phyloP scores from a whole-genome alignment of 2,888 invertebrate genomes.

The Diarsia mendica region DNA sequence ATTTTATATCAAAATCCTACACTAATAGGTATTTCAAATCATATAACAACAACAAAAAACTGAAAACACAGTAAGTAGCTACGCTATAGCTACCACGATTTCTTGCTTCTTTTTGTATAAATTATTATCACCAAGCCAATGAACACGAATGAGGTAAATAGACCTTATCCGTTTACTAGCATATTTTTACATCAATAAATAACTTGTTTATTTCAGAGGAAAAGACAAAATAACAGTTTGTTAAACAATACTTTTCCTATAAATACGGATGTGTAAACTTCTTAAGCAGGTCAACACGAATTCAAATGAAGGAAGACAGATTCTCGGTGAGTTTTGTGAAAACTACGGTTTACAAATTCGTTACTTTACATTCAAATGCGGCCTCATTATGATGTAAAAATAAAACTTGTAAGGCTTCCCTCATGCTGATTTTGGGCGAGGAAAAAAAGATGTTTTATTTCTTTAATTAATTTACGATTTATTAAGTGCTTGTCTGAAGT shows the following conservation, averaged over 20 bases:
- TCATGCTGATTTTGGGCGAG: slow-evolving; percentile 53
- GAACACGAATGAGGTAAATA: slow-evolving; percentile 71
- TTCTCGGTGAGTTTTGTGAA: slow-evolving; percentile 61
- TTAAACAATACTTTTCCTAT: slow-evolving; percentile 29
- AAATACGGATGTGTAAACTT: slow-evolving; percentile 53
- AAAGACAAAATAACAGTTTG: slow-evolving; percentile 13
- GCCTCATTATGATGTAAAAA: slow-evolving; percentile 74
- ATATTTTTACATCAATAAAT: slow-evolving; percentile 60
- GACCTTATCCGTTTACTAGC: slow-evolving; percentile 54
- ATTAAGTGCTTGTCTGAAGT: slow-evolving; percentile 50
- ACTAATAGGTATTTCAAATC: slow-evolving; percentile 1
- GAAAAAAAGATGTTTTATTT: slow-evolving; percentile 53
- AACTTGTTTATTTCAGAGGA: slow-evolving; percentile 40
- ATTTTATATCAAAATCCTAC: background rate
- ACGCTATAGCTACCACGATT: slow-evolving; percentile 18
- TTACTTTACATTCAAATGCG: slow-evolving; percentile 68
- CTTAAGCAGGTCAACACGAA: slow-evolving; percentile 68
- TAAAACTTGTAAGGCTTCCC: slow-evolving; percentile 67
- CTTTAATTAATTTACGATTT: slow-evolving; percentile 61
- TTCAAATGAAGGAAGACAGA: slow-evolving; percentile 67
- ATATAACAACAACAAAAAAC: slow-evolving; percentile 28
- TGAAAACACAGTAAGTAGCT: background rate
- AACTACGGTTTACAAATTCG: slow-evolving; percentile 67
- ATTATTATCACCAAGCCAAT: slow-evolving; percentile 67
- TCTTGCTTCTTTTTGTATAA: slow-evolving; percentile 63